Base-by-base conservation (phyloP, 2,888 invertebrate species). In the Pseudococcus viburni region DNA sequence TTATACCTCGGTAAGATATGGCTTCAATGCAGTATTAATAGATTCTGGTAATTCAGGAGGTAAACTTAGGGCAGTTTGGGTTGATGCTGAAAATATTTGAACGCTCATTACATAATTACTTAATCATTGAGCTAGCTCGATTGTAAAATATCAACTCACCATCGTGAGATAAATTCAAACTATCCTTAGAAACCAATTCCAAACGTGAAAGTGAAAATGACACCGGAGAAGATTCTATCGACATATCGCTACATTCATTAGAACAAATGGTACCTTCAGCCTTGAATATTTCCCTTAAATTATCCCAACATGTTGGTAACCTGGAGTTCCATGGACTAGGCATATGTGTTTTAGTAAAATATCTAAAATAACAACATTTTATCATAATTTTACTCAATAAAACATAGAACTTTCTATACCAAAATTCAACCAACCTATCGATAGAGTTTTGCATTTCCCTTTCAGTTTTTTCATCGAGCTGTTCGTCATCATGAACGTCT, bases 381-480 rank as follows among this genome's bases (percentile, higher is more conserved):
- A n/a, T 17, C 51, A 51, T n/a, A 19, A 51, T 77, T 77, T 86
- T 64, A 89, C 83, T 46, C 33, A 73, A 84, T 87, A 51, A 33
- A 84, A 85, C 42, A 22, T 1, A 51, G 15, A 48, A 73, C 26
- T 26, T 15, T 42, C 8, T 15, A n/a, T 42, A 33, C 2, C n/a
- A 15, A 42, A 33, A 68, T 46, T 42, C 4, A 33, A 59, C 83
- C 33, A 91, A 93, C 93, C 92, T 93, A 89, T 94, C 94, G 77
- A 95, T 95, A 85, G 94, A 94, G 90, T 94, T 94, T 91, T 95
- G 95, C 6, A 94, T 94, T 84, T 93, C 92, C 88, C 92, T 93
- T 91, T 95, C 95, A 22, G 94, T 91, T 48, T 93, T 93, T 11
- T 94, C 94, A 91, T 95, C 95, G 26, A 93, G 68, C 22, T 88